These are phyloP conservation scores for Apostichopus japonicus DNA, from an alignment of 35 echinoderm and acorn worm genomes.

Conservation along the genomic window DNA sequence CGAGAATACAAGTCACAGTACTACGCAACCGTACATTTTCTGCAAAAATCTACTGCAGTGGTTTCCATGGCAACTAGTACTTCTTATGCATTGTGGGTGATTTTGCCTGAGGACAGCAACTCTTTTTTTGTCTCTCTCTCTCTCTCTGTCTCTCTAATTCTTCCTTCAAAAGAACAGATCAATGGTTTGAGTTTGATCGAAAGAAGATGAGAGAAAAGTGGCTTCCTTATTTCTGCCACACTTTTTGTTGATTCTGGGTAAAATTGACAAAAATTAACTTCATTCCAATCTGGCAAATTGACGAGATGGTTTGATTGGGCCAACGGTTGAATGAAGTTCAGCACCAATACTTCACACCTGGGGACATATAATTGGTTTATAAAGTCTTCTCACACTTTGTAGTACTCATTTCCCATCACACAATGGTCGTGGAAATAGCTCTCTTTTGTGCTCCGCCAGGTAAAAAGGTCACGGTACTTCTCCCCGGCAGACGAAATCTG, in stretches of 20 bases:
- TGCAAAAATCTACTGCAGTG: too few relatives aligned
- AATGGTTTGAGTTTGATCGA: too few relatives aligned
- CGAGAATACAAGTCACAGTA: too few relatives aligned
- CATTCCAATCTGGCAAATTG: conserved; percentile 5
- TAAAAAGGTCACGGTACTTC: neutral
- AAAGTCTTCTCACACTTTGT: neutral
- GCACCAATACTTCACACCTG: neutral
- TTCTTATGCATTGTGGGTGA: neutral
- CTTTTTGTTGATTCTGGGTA: neutral
- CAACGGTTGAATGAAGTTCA: neutral
- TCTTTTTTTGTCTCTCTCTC: neutral
- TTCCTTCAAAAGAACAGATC: too few relatives aligned
- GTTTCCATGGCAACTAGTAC: neutral
- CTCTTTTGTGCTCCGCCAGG: neutral
- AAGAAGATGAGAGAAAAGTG: neutral
- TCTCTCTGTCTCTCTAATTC: too few relatives aligned
- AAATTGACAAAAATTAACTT: conserved; percentile 34
- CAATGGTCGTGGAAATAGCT: neutral
- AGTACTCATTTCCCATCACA: neutral
- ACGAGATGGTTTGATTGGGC: neutral
- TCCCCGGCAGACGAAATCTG: too few relatives aligned
- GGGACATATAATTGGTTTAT: neutral
- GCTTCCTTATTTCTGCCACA: neutral
- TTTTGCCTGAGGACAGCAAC: neutral
- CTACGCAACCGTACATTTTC: too few relatives aligned